Evolutionary conservation across 2,797 vertebrate species (phyloP).

Genomic region (Pelochelys cantorii): DNA sequence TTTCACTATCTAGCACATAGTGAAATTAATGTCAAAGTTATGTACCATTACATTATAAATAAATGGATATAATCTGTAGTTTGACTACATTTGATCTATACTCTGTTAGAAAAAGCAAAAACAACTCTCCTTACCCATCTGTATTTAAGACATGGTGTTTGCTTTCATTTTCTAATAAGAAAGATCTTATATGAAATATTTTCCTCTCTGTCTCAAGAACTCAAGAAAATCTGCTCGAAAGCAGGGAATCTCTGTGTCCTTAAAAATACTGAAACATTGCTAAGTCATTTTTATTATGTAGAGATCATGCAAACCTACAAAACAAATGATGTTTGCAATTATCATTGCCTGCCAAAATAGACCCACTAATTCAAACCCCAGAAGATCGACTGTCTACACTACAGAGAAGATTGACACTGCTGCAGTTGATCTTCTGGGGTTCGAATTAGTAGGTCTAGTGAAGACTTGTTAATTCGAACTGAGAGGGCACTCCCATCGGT

Average conservation of each 20-base stretch:
- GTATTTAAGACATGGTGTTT: neutral
- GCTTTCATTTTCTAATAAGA: constrained; percentile 2
- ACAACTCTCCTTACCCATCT: neutral
- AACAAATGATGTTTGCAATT: neutral
- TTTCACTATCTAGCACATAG: neutral
- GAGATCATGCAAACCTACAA: neutral
- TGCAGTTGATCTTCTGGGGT: no score
- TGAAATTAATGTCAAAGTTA: neutral
- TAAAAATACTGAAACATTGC: neutral
- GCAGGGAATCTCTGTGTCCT: neutral
- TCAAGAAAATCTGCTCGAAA: constrained; percentile 16
- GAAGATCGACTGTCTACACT: no score
- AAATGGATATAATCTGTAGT: neutral
- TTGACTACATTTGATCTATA: neutral
- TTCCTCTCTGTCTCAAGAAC: constrained; percentile 5
- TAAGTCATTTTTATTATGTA: constrained; percentile 18
- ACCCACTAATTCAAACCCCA: no score
- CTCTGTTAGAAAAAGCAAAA: constrained; percentile 13
- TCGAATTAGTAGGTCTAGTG: no score
- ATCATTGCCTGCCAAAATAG: neutral
- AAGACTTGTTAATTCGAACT: no score
- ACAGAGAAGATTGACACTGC: no score
- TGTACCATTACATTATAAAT: neutral
- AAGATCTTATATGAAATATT: neutral
- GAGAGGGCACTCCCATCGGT: no score